Evolutionary conservation across 2,113 vertebrate species (phyloP).

Genomic region (Falcunculus frontatus): DNA sequence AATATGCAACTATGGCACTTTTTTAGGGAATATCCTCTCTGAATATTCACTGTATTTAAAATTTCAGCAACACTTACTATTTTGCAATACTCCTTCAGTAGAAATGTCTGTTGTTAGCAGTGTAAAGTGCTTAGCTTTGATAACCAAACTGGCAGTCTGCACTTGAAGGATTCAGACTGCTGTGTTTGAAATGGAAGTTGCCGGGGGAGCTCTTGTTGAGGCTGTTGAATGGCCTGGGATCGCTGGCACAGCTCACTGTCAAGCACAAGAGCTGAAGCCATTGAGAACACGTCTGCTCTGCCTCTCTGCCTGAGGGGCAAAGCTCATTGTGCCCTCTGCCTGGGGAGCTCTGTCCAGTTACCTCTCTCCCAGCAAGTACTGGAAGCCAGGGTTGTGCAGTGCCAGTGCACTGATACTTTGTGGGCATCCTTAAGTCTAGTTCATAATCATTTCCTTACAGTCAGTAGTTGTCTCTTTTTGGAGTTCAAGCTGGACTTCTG

Average conservation of each 20-base stretch:
- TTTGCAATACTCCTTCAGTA: background rate
- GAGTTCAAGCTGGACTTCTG: background rate
- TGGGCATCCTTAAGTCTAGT: background rate
- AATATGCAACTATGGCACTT: background rate
- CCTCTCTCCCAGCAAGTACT: background rate
- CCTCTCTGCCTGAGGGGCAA: background rate
- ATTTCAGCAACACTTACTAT: background rate
- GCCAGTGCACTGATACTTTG: background rate
- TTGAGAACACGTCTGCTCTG: background rate
- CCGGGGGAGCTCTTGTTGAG: background rate
- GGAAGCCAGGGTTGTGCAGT: background rate
- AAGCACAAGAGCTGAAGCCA: background rate
- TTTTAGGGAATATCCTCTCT: background rate
- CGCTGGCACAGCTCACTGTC: accelerated
- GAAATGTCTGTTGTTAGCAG: background rate
- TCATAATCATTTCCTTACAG: accelerated
- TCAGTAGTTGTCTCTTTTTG: background rate
- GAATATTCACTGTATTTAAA: background rate
- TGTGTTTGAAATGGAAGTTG: background rate
- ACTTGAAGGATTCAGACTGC: background rate
- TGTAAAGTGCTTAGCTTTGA: background rate
- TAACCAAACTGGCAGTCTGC: background rate
- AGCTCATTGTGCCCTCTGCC: background rate
- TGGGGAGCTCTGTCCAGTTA: background rate
- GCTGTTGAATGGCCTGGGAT: background rate